Evolutionary conservation across 2,888 invertebrate species (phyloP).

Genomic region (Stegophylla sp.): DNA sequence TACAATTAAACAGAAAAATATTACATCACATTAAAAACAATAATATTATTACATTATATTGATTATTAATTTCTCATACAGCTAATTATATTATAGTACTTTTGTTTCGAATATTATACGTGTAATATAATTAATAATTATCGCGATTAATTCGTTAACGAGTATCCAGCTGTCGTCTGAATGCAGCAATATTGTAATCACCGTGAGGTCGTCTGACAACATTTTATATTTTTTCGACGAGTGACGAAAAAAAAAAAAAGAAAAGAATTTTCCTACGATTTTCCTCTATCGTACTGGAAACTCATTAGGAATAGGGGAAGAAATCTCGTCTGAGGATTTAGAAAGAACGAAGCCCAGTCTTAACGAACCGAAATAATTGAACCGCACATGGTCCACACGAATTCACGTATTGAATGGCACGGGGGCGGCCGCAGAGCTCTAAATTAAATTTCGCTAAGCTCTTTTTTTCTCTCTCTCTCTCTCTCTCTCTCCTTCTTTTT

Average conservation of each 20-base stretch:
- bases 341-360: slow-evolving; percentile 44
- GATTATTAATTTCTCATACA: too few species aligned
- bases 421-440: slow-evolving; percentile 51
- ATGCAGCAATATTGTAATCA: slow-evolving; percentile 23
- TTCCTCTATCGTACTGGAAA: not conserved
- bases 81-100: too few species aligned
- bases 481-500: slow-evolving; percentile 15
- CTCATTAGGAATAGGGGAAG: slow-evolving; percentile 50
- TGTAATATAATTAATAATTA: not conserved
- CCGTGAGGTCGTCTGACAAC: slow-evolving; percentile 32
- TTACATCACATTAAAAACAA: too few species aligned
- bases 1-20: too few species aligned
- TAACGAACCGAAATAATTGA: slow-evolving; percentile 59
- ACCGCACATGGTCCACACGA: slow-evolving; percentile 45
- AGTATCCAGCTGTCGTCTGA: not conserved
- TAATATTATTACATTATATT: too few species aligned
- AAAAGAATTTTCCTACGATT: slow-evolving; percentile 36
- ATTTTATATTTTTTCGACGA: slow-evolving; percentile 20
- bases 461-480: slow-evolving; percentile 22
- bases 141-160: not conserved
- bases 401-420: slow-evolving; percentile 52
- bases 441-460: slow-evolving; percentile 59
- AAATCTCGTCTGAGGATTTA: slow-evolving; percentile 52
- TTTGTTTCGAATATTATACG: too few species aligned
- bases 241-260: not conserved